Evolutionary conservation across 2,797 vertebrate species (phyloP), one percentile per base, ranked within the genome.

Genomic region (Hypotaenidia philippensis): DNA sequence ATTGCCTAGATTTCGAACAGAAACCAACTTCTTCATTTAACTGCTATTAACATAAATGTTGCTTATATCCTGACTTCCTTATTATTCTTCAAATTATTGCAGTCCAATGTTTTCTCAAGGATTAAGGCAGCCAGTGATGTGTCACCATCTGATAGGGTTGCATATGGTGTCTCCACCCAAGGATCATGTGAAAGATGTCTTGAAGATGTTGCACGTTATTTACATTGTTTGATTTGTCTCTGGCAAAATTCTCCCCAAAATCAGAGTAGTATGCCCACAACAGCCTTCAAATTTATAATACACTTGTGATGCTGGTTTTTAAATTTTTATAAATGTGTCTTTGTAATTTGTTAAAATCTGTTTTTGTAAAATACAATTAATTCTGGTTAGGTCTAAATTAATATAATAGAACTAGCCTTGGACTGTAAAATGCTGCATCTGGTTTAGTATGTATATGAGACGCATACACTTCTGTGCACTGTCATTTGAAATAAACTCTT

Each of bases 101-200:
- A 52, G 20, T 49, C 23, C n/a, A 60, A 34, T 13, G 17, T 49
- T 75, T 87, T 11, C 21, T 65, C 5, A 57, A 53, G n/a, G 16
- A n/a, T 40, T 50, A 26, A 38, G 41, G 25, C 53, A 75, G 20
- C 44, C 25, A 6, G 6, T 75, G 36, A 10, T n/a, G 10, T 70
- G 32, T 61, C 31, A n/a, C 4, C 9, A 2, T 14, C 6, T 29
- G 31, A 52, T 20, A 17, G 27, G 14, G 16, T 25, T 71, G 11
- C 1, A 0, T 57, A 3, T 32, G 31, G 2, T 50, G 6, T 36
- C 20, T 75, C 17, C 0, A 0, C 5, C 6, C 12, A 34, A 38
- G 32, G 36, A 34, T 75, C 19, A 1, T 4, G 4, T 1, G 1
- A 79, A 56, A 40, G 38, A 7, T 65, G 20, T 44, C 38, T 71